Percentiles rank a stretch among this genome's conserved stretches.
Conservation (phyloP, 2,888 invertebrate genomes). For the Drosophila sordidula region DNA sequence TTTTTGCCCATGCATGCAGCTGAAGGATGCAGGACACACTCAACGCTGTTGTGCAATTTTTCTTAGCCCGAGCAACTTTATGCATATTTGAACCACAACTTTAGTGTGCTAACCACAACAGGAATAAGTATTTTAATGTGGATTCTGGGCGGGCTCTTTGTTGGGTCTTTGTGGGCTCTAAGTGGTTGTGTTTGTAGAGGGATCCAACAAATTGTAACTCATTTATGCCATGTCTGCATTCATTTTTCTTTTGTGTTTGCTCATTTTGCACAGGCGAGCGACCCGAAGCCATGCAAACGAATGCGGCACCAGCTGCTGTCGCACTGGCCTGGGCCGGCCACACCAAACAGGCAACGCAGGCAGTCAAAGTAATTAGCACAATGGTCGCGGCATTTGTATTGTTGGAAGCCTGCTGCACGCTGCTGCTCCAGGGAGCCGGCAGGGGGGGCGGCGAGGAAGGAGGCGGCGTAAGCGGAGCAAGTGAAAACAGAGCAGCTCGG, state of each 20-base stretch:
- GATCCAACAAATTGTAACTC: conserved; percentile 71
- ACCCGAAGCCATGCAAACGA: conserved; percentile 92
- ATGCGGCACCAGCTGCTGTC: conserved; percentile 86
- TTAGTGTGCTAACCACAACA: conserved; percentile 45
- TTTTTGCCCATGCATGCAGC: conserved; percentile 29
- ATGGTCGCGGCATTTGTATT: conserved; percentile 80
- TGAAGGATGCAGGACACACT: conserved; percentile 28
- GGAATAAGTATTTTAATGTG: conserved; percentile 37
- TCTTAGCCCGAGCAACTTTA: conserved; percentile 47
- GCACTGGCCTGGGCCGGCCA: conserved; percentile 77
- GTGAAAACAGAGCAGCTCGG: conserved; percentile 1
- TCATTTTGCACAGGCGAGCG: conserved; percentile 88
- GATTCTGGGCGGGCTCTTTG: background rate
- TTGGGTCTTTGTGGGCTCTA: background rate
- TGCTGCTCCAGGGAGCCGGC: conserved; percentile 53
- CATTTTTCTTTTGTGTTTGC: conserved; percentile 54
- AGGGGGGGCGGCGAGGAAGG: conserved; percentile 17
- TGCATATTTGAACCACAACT: conserved; percentile 56
- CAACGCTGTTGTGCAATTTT: conserved; percentile 36
- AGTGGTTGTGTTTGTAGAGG: conserved; percentile 9
- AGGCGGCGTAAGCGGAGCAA: conserved; percentile 2
- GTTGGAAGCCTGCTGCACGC: conserved; percentile 73
- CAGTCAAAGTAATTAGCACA: conserved; percentile 82
- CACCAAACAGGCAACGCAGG: conserved; percentile 74
- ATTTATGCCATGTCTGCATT: conserved; percentile 69